Base-by-base conservation (phyloP, 2,797 vertebrate species). In the Argyrosomus regius region DNA sequence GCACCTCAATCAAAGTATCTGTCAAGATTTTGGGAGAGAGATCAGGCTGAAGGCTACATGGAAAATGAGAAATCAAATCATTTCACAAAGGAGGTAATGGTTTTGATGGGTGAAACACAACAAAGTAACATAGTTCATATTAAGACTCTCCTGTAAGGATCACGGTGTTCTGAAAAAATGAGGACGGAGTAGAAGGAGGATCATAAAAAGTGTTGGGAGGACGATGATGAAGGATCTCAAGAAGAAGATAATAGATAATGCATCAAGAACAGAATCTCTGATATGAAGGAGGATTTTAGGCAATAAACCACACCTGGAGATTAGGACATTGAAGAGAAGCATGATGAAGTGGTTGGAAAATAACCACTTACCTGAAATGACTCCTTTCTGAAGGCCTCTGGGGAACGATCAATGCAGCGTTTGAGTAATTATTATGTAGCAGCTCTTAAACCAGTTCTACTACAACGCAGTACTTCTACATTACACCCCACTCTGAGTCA, bases 381-480 rank as follows among this genome's bases (percentile, higher is more conserved):
- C 45, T 16, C 6, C 64, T 24, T 5, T 31, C 6, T 22, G 39
- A 59, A 67, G 57, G 7, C 20, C 46, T 59, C 14, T 9, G 4
- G 41, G 31, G 56, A 35, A 24, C 0, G 0, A 49, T 7, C 28
- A 17, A 17, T 3, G 14, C 69, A 45, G 49, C 20, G 16, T 66
- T 53, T 59, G n/a, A 18, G 18, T 60, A 65, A 76, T 41, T 52
- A 35, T 13, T 20, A 20, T 5, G 68, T 17, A 65, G 72, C 28
- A 16, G n/a, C 22, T 48, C 18, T 26, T 3, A 61, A 80, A 58
- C 69, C 64, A 63, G 53, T 64, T 69, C 58, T 48, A 28, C 9
- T 41, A 24, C 39, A 45, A 28, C 45, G 46, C 10, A 20, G 28
- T 11, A 17, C 49, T n/a, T 13, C 18, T 45, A 49, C 60, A 31